Base-by-base conservation (phyloP, 2,888 invertebrate species). In the Molanna angustata region DNA sequence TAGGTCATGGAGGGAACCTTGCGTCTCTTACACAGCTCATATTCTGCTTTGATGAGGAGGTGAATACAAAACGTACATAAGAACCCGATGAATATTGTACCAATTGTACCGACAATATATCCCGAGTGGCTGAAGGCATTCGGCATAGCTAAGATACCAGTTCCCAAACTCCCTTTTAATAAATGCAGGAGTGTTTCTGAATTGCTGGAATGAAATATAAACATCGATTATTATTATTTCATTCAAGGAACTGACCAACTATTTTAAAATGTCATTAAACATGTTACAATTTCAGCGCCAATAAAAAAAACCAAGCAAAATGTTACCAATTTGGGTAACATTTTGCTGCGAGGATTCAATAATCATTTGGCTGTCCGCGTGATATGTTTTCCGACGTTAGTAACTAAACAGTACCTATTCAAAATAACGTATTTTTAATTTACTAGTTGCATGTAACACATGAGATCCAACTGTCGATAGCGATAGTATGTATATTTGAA, bases 41-140 rank as follows among this genome's bases (percentile, higher is more conserved):
- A 85, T 66, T 85, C 80, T 0, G 83, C 78, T 65, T 80, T 82
- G 17, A 94, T 84, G 58, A 98, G 75, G 58, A 94, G 78, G 67
- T 95, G 92, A 71, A 97, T 94, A 67, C 96, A 96, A 71, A 96
- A 95, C 2, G 94, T 90, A 72, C 94, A 94, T 27, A 97, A 80
- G 18, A 89, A 69, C 0, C 95, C 96, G 61, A 98, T 90, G 2
- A 91, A 63, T 9, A 91, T 69, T 0, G 96, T 88, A 4, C 92
- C 91, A 16, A 90, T 72, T 1, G 84, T 67, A 7, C 96, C 96
- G 2, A 94, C 82, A 52, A 83, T 74, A 62, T 90, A 85, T 2
- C 94, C 94, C 0, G 94, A 82, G 67, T 94, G 84, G 61, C 82
- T 79, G 67, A 94, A 89, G 0, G 94, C 94, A 60, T 84, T 80